A percentile compares a stretch with the other conserved stretches of the same genome.
phyloP scores from a whole-genome alignment of 1,140 invertebrate genomes.

The Nymphalis io region DNA sequence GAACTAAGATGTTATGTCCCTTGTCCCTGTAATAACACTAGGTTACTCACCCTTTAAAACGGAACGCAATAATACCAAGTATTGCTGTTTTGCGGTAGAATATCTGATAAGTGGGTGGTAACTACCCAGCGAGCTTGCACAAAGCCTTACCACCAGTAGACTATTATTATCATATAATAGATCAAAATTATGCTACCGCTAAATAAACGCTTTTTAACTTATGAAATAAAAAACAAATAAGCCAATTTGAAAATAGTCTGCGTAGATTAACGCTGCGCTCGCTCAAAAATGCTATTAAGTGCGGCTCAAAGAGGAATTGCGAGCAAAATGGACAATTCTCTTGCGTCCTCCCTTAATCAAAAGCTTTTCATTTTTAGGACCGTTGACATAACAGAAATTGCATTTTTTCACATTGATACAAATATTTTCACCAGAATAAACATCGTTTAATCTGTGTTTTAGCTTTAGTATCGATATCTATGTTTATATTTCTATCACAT shows the following conservation, averaged over 20 bases:
- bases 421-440: background rate
- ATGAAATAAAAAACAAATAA: background rate
- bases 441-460: background rate
- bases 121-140: no score
- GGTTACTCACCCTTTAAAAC: no score
- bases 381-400: slow-evolving; percentile 4
- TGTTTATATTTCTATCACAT: background rate
- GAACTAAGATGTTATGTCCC: no score
- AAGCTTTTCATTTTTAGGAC: slow-evolving; percentile 5
- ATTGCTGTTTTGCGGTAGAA: no score
- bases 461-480: background rate
- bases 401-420: background rate
- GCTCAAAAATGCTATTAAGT: slow-evolving; percentile 10
- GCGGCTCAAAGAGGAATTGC: slow-evolving; percentile 8
- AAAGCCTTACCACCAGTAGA: no score
- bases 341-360: slow-evolving; percentile 6
- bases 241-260: slow-evolving; percentile 2
- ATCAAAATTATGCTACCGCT: no score
- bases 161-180: no score
- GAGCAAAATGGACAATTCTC: slow-evolving; percentile 7
- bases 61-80: no score
- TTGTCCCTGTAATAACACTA: no score
- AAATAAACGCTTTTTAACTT: background rate
- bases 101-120: no score
- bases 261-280: slow-evolving; percentile 3